These are phyloP conservation scores for Quadroppia sp. DNA, from an alignment of 2,888 invertebrate species.

Conservation along the genomic window DNA sequence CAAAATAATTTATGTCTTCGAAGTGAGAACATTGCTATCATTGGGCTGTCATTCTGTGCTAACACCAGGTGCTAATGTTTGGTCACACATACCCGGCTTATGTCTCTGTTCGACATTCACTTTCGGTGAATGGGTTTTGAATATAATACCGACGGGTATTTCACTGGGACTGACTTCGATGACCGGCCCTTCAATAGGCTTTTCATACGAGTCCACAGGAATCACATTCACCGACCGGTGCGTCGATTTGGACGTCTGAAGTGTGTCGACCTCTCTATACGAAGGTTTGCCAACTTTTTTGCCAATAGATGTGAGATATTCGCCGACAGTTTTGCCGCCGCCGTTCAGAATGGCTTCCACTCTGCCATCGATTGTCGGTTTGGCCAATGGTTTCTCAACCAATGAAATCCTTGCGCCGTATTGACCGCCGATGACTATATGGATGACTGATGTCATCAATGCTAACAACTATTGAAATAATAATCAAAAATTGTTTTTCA, in stretches of 20 bases:
- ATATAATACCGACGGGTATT: not conserved
- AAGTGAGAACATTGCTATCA: too few species aligned
- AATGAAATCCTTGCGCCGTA: not conserved
- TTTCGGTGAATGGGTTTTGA: not conserved
- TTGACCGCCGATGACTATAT: not conserved
- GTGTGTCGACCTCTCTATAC: too few species aligned
- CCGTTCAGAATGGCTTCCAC: constrained; percentile 3
- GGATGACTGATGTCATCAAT: not conserved
- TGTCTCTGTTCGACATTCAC: constrained; percentile 6
- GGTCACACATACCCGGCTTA: too few species aligned
- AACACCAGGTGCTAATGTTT: too few species aligned
- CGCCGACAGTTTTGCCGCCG: not conserved
- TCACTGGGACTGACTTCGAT: constrained; percentile 19
- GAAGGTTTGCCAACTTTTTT: not conserved
- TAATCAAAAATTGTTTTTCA: not conserved
- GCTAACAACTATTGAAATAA: not conserved
- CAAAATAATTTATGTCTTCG: too few species aligned
- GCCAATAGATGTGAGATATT: not conserved
- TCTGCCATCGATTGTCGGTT: constrained; percentile 4
- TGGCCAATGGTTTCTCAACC: not conserved
- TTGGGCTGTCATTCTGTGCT: too few species aligned
- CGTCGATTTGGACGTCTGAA: not conserved
- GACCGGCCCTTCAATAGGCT: not conserved
- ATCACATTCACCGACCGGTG: not conserved
- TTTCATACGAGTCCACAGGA: not conserved